phyloP scores from a whole-genome alignment of 2,797 vertebrate species.

The Ctenochaetus hawaiiensis region DNA sequence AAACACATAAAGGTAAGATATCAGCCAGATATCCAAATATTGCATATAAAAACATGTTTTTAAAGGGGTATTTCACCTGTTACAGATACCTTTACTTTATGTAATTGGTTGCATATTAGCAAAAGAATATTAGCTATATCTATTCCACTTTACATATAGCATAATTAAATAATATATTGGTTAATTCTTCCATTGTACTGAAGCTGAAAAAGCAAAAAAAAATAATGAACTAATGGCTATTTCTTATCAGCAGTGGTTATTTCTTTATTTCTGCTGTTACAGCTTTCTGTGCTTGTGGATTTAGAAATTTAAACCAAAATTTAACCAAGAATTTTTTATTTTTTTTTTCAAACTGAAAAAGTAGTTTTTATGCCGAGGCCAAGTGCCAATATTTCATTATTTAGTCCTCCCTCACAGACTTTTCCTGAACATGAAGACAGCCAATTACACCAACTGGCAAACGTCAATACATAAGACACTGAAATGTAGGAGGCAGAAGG shows the following conservation, averaged over 20 bases:
- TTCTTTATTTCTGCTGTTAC: background rate
- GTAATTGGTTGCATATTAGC: background rate
- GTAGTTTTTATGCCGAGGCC: background rate
- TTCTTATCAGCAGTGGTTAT: background rate
- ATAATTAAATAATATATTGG: background rate
- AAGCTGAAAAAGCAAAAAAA: background rate
- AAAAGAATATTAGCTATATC: background rate
- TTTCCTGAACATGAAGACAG: slow-evolving; percentile 47
- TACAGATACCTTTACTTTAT: background rate
- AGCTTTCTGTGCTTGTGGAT: background rate
- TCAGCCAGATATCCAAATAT: slow-evolving; percentile 6
- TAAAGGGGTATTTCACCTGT: background rate
- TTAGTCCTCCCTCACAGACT: slow-evolving; percentile 41
- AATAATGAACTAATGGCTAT: background rate
- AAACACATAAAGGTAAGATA: slow-evolving; percentile 52
- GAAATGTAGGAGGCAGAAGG: slow-evolving; percentile 38
- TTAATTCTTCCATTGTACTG: background rate
- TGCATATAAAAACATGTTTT: background rate
- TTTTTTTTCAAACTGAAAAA: slow-evolving; percentile 3
- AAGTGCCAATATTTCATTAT: slow-evolving; percentile 26
- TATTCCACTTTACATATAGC: background rate
- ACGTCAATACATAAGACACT: slow-evolving; percentile 31
- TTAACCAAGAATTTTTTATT: background rate
- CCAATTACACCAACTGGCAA: slow-evolving; percentile 63
- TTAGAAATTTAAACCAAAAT: slow-evolving; percentile 22